Evolutionary conservation across 2,797 vertebrate genomes (phyloP).

Genomic region (Nasua narica): DNA sequence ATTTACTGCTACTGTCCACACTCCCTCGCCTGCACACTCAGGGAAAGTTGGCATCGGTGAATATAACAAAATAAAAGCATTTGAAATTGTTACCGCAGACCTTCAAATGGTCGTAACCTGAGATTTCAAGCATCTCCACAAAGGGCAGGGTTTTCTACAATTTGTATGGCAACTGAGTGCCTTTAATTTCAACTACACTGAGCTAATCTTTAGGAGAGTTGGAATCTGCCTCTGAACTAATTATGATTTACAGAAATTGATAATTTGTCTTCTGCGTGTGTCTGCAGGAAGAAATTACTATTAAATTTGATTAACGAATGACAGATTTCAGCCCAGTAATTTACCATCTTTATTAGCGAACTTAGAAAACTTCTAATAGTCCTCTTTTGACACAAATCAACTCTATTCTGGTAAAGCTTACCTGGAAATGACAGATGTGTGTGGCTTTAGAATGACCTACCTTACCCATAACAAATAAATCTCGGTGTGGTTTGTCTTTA

Average conservation of each 20-base stretch:
- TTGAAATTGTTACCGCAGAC: background rate
- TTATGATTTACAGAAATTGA: slow-evolving; percentile 72
- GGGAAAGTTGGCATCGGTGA: slow-evolving; percentile 32
- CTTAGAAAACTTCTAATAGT: slow-evolving; percentile 72
- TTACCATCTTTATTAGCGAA: slow-evolving; percentile 79
- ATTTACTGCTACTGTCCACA: background rate
- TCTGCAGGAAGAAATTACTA: slow-evolving; percentile 77
- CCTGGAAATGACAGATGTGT: background rate
- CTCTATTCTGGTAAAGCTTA: slow-evolving; percentile 35
- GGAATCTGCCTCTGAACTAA: slow-evolving; percentile 71
- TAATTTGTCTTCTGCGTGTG: slow-evolving; percentile 74
- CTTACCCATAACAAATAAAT: slow-evolving; percentile 17
- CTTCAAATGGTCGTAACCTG: slow-evolving; percentile 26
- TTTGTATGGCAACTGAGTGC: slow-evolving; percentile 31
- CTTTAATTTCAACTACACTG: slow-evolving; percentile 60
- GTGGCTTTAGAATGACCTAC: background rate
- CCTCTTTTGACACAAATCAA: slow-evolving; percentile 46
- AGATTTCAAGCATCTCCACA: background rate
- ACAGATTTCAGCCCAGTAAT: slow-evolving; percentile 79
- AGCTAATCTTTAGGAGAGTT: slow-evolving; percentile 63
- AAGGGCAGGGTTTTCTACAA: background rate
- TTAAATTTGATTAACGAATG: slow-evolving; percentile 81
- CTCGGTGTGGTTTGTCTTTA: slow-evolving; percentile 31
- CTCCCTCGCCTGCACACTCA: background rate
- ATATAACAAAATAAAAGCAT: background rate